These are phyloP conservation scores for Hemaris fuciformis DNA, from an alignment of 2,888 invertebrate genomes.

Conservation along the genomic window DNA sequence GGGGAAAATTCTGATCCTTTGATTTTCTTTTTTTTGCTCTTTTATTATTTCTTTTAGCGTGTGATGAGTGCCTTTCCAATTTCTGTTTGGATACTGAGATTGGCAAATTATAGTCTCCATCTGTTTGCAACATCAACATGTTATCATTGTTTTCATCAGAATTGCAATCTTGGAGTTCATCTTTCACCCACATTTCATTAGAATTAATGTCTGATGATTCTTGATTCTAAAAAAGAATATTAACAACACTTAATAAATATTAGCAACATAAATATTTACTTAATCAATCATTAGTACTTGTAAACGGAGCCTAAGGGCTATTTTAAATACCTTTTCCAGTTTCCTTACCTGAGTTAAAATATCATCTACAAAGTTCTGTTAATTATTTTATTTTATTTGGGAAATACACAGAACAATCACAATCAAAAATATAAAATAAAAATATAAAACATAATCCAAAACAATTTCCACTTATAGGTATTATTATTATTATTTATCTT, in stretches of 20 bases:
- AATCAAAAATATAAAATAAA: too few relatives aligned
- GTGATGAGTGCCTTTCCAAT: conserved; percentile 30
- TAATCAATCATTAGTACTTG: too few relatives aligned
- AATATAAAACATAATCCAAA: too few relatives aligned
- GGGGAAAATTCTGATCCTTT: conserved; percentile 36
- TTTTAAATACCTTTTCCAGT: too few relatives aligned
- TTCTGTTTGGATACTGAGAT: conserved; percentile 39
- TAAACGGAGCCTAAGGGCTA: too few relatives aligned
- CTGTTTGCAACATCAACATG: conserved; percentile 49
- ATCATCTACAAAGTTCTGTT: too few relatives aligned
- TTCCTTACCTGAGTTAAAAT: too few relatives aligned
- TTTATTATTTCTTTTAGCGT: conserved; percentile 29
- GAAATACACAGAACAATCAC: too few relatives aligned
- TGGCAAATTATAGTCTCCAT: conserved; percentile 49
- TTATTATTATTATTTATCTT: too few relatives aligned
- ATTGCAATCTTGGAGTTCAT: conserved; percentile 38
- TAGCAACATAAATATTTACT: background rate
- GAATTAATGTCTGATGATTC: conserved; percentile 53
- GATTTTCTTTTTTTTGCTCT: conserved; percentile 56
- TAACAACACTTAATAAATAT: background rate
- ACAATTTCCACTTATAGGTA: too few relatives aligned
- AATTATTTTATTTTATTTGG: too few relatives aligned
- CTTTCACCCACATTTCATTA: conserved; percentile 56
- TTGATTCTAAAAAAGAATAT: conserved; percentile 40
- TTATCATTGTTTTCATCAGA: conserved; percentile 50